Percentiles rank a stretch among this genome's conserved stretches.
phyloP scores from a whole-genome alignment of 2,888 invertebrate genomes.

The Hesperia comma region DNA sequence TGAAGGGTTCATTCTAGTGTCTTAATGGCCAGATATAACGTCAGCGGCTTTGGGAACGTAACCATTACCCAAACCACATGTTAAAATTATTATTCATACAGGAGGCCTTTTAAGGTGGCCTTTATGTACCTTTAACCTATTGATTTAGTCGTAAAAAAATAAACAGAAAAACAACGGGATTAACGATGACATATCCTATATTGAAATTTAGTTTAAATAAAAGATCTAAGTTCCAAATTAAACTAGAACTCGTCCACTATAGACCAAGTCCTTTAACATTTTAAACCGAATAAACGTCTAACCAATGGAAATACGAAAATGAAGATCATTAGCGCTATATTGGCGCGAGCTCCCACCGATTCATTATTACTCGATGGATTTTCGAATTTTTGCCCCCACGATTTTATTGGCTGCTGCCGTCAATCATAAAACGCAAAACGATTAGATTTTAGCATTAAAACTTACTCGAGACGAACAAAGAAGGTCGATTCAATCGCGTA shows the following conservation, averaged over 20 bases:
- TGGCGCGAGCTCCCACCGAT: slow-evolving; percentile 61
- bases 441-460: slow-evolving; percentile 53
- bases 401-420: slow-evolving; percentile 57
- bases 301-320: slow-evolving; percentile 74
- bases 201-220: not conserved
- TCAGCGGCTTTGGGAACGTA: too few species aligned
- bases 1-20: too few species aligned
- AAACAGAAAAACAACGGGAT: too few species aligned
- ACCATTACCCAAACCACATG: too few species aligned
- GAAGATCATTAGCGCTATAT: slow-evolving; percentile 80
- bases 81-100: too few species aligned
- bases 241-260: not conserved
- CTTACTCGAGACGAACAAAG: slow-evolving; percentile 56
- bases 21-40: too few species aligned
- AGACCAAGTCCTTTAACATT: slow-evolving; percentile 49
- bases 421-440: slow-evolving; percentile 54
- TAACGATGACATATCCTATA: not conserved
- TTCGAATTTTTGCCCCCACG: slow-evolving; percentile 55
- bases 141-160: too few species aligned
- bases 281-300: slow-evolving; percentile 83
- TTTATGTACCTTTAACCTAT: too few species aligned
- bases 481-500: slow-evolving; percentile 59
- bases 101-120: too few species aligned
- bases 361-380: slow-evolving; percentile 69
- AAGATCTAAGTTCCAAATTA: not conserved